These are phyloP conservation scores for Silurus lanzhouensis DNA, from an alignment of 2,797 vertebrate genomes.

Conservation along the genomic window DNA sequence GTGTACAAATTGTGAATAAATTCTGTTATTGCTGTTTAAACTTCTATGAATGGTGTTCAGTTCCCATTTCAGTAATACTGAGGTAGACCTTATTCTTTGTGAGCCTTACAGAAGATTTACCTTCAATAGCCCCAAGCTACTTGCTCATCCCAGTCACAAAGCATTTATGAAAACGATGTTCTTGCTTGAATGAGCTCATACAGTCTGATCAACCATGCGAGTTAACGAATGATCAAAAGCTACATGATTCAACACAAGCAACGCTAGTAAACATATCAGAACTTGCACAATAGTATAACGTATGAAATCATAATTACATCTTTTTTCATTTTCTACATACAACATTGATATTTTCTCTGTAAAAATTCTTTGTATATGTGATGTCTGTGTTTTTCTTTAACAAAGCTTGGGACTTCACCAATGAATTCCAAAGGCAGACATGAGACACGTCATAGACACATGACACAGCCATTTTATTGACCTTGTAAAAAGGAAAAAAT, in stretches of 20 bases:
- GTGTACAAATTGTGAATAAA: not conserved
- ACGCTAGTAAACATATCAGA: not conserved
- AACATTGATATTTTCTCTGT: not conserved
- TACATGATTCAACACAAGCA: not conserved
- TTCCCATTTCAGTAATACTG: not conserved
- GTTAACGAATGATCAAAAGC: not conserved
- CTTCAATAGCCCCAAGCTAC: not conserved
- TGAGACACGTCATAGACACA: not conserved
- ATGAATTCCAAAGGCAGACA: not conserved
- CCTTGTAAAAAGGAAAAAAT: not conserved
- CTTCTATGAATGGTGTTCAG: not conserved
- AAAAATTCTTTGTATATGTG: not conserved
- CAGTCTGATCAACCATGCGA: not conserved
- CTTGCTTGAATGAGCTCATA: not conserved
- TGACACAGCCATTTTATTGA: not conserved
- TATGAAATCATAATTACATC: not conserved
- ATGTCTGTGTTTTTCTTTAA: not conserved
- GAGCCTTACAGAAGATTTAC: not conserved
- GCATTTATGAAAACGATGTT: conserved; percentile 1
- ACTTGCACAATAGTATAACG: not conserved
- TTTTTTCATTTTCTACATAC: not conserved
- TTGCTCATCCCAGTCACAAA: not conserved
- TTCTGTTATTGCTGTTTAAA: not conserved
- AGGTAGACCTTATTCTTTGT: not conserved
- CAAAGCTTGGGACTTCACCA: not conserved